Evolutionary conservation across 23 tunicate species (phyloP).

Genomic region (Corella eumyota): DNA sequence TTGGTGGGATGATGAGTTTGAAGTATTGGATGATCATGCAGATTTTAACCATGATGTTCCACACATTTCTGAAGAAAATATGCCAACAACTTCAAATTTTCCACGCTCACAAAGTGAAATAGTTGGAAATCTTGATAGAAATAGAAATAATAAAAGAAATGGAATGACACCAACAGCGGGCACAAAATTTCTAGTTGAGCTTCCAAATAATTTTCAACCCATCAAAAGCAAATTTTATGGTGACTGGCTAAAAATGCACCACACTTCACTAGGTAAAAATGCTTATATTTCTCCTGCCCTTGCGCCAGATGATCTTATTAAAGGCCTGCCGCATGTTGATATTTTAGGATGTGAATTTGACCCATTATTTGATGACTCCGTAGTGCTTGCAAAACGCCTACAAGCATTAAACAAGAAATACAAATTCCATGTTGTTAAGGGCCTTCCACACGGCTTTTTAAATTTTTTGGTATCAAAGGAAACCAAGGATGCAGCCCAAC

Average conservation of each 20-base stretch:
- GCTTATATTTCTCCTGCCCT: constrained; percentile 65
- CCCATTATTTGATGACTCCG: constrained; percentile 54
- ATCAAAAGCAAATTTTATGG: constrained; percentile 53
- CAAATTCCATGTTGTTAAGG: constrained; percentile 41
- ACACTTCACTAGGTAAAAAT: constrained; percentile 34
- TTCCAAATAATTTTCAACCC: constrained; percentile 37
- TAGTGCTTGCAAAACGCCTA: constrained; percentile 45
- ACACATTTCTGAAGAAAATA: too few relatives aligned
- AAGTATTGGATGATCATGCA: constrained; percentile 10
- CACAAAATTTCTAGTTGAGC: constrained; percentile 28
- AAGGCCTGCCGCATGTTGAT: constrained; percentile 42
- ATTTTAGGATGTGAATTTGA: constrained; percentile 73
- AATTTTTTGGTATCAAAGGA: constrained; percentile 54
- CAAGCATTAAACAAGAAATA: constrained; percentile 29
- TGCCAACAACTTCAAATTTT: too few relatives aligned
- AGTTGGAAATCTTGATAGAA: too few relatives aligned
- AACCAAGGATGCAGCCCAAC: constrained; percentile 38
- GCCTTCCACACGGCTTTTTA: constrained; percentile 59
- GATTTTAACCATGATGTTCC: too few relatives aligned
- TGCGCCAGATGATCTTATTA: constrained; percentile 46
- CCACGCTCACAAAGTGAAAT: too few relatives aligned
- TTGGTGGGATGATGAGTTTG: constrained; percentile 66
- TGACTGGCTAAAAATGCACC: constrained; percentile 22
- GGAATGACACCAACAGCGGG: constrained; percentile 10
- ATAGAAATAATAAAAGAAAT: too few relatives aligned